Evolutionary conservation across 2,113 vertebrate genomes (phyloP).

Genomic region (Mormyrus iriodes): DNA sequence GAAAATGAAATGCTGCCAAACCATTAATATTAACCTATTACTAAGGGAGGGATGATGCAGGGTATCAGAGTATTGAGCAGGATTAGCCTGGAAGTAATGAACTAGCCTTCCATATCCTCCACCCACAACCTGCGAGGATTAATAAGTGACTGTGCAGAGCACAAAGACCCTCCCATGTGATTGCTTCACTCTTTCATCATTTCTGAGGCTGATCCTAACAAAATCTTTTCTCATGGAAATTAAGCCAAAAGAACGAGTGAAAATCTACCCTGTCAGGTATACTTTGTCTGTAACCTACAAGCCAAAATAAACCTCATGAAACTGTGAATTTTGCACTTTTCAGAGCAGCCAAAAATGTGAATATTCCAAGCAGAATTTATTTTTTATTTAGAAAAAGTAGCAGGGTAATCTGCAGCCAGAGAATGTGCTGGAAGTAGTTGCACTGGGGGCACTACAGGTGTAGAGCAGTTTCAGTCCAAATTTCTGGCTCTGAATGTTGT

Average conservation of each 20-base stretch:
- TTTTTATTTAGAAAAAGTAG: neutral
- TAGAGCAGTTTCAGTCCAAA: neutral
- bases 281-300: neutral
- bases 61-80: conserved; percentile 9
- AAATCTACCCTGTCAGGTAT: neutral
- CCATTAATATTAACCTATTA: conserved; percentile 1
- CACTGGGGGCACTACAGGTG: neutral
- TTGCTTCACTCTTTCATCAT: conserved; percentile 18
- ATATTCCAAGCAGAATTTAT: neutral
- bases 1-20: neutral
- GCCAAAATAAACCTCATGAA: neutral
- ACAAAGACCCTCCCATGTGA: neutral
- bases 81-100: conserved; percentile 19
- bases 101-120: neutral
- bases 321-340: neutral
- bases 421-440: neutral
- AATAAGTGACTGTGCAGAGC: conserved; percentile 17
- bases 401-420: neutral
- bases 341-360: neutral
- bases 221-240: conserved; percentile 10
- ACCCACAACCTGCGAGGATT: conserved; percentile 12
- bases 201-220: neutral
- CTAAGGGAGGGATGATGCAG: neutral
- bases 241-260: neutral
- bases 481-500: neutral